Base-by-base conservation (phyloP, 23 tunicate genomes). In the Styela clava region DNA sequence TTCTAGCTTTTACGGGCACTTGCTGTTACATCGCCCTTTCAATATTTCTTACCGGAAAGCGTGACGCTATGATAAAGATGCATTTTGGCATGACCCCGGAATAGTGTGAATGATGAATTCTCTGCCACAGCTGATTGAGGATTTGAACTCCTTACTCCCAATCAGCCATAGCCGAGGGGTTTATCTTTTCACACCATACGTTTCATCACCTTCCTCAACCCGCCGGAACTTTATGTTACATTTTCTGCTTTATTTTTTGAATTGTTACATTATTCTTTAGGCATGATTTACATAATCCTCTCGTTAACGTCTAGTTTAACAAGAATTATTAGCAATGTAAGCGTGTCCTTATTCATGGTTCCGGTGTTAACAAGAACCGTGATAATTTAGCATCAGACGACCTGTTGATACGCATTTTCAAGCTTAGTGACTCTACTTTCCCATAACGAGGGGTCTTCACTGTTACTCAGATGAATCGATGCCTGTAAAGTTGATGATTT, bases 361-460 rank as follows among this genome's bases (percentile, higher is more conserved):
- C 56, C 56, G 56, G 56, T 44, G 56, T 44, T 44, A 44, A 44
- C 56, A 44, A 5, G 56, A 5, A 44, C 12, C 56, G 56, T 12
- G 12, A 44, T 44, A 5, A 44, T 44, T 44, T 44, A 44, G 56
- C 56, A 44, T 16, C 71, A 22, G 23, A 67, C 71, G 31, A 67
- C 30, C 71, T 29, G 31, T 67, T 27, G 31, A 67, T 27, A 29
- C 30, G 71, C 31, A 25, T 67, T 29, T 67, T 29, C 71, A 67
- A 1, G 71, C 71, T 27, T 18, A 67, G 31, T 67, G 71, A 67
- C 71, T 67, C 71, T 29, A 67, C 22, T 67, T 67, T 67, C 71
- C 71, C 71, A 67, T 67, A 24, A 18, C 71, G 31, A 67, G 16
- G n/a, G 12, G 56, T 44, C 56, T 44, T 44, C 56, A 44, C 56